Evolutionary conservation across 1,140 invertebrate genomes (phyloP).

Genomic region (Dryas iulia): DNA sequence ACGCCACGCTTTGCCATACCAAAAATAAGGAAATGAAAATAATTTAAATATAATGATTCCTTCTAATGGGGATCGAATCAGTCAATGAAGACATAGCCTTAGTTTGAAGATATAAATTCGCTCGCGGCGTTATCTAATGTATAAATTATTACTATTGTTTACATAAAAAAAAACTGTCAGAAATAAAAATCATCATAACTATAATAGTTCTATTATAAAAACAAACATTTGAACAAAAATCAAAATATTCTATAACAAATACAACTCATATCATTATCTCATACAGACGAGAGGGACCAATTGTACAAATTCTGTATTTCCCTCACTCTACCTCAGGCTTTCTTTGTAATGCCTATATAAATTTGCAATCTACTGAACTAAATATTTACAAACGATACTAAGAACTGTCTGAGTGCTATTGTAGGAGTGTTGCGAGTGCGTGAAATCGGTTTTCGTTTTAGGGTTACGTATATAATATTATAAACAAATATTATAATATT

Average conservation of each 20-base stretch:
- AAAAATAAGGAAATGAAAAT: too few relatives aligned
- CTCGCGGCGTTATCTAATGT: too few relatives aligned
- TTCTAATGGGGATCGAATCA: too few relatives aligned
- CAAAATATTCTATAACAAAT: neutral
- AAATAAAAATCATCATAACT: too few relatives aligned
- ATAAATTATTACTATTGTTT: too few relatives aligned
- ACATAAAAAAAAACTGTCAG: too few relatives aligned
- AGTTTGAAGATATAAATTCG: too few relatives aligned
- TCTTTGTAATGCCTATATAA: neutral
- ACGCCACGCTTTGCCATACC: too few relatives aligned
- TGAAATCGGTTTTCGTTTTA: neutral
- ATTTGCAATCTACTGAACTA: neutral
- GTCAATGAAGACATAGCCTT: too few relatives aligned
- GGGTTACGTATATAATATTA: neutral
- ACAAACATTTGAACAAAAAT: neutral
- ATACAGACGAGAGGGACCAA: neutral
- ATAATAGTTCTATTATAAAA: too few relatives aligned
- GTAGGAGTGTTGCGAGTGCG: neutral
- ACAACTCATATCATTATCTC: neutral
- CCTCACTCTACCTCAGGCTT: neutral
- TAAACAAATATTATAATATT: too few relatives aligned
- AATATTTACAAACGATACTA: neutral
- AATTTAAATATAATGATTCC: too few relatives aligned
- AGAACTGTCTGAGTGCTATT: neutral
- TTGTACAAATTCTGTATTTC: neutral